Conservation (phyloP, 2,888 invertebrate species). For the Patella pellucida region DNA sequence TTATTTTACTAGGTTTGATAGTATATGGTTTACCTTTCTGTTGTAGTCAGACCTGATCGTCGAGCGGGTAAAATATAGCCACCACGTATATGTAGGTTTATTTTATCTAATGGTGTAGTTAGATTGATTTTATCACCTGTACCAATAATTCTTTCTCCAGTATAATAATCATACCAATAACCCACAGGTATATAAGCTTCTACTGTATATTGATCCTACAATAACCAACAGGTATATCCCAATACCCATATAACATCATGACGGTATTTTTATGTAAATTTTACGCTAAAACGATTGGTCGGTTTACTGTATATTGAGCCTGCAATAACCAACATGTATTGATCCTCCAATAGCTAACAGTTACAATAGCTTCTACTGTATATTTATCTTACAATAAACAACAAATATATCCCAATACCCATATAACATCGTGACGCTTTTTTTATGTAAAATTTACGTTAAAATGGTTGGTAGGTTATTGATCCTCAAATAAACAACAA, state of each 20-base stretch:
- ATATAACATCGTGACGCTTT: too few species aligned
- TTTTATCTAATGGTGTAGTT: slow-evolving; percentile 77
- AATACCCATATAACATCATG: not conserved
- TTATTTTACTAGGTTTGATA: not conserved
- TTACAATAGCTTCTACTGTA: too few species aligned
- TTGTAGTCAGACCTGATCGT: slow-evolving; percentile 74
- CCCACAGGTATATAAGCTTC: slow-evolving; percentile 43
- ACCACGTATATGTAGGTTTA: slow-evolving; percentile 77
- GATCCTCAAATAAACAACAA: too few species aligned
- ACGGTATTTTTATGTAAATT: too few species aligned
- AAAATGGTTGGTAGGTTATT: too few species aligned
- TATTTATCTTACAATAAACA: too few species aligned
- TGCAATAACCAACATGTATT: too few species aligned
- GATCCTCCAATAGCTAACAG: too few species aligned
- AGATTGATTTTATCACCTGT: slow-evolving; percentile 55
- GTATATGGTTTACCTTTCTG: slow-evolving; percentile 34
- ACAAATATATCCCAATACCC: too few species aligned
- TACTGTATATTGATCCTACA: slow-evolving; percentile 39
- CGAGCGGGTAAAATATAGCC: slow-evolving; percentile 81
- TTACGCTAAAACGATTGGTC: too few species aligned
- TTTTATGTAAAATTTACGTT: too few species aligned
- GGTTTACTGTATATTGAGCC: too few species aligned
- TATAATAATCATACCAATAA: slow-evolving; percentile 48
- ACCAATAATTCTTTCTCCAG: slow-evolving; percentile 30
- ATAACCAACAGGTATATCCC: not conserved